These are phyloP conservation scores for Cryptophagus acutangulus DNA, from an alignment of 2,888 invertebrate genomes.

Conservation along the genomic window DNA sequence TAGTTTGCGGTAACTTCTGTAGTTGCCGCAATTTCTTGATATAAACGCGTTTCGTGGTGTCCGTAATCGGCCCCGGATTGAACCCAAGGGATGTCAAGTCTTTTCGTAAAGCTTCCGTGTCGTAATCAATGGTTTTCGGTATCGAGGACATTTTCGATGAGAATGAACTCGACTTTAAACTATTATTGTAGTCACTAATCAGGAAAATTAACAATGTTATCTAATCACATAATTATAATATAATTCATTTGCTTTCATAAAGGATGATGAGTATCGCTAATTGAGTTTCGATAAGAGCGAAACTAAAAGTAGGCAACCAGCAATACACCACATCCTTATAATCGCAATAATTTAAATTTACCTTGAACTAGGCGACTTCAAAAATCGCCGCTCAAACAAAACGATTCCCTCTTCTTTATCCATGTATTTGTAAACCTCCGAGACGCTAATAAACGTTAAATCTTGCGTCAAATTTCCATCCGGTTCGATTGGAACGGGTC, in stretches of 20 bases:
- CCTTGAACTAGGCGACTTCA: constrained; percentile 54
- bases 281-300: no score
- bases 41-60: constrained; percentile 71
- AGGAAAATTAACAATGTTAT: no score
- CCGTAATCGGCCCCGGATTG: constrained; percentile 73
- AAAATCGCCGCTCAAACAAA: constrained; percentile 61
- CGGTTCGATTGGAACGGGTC: no score
- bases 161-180: constrained; percentile 28
- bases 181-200: constrained; percentile 31
- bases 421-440: constrained; percentile 71
- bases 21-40: constrained; percentile 65
- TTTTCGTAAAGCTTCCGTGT: constrained; percentile 60
- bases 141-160: constrained; percentile 45
- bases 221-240: no score
- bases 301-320: no score
- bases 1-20: constrained; percentile 29
- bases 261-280: no score
- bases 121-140: constrained; percentile 60
- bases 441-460: constrained; percentile 53
- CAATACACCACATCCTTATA: no score
- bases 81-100: constrained; percentile 61
- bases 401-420: constrained; percentile 67
- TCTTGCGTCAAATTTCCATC: constrained; percentile 23
- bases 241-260: no score
- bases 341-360: constrained; percentile 42